Evolutionary conservation across 1,140 invertebrate species (phyloP), one percentile per base, ranked within the genome.

Genomic region (Dendroctonus ponderosae): DNA sequence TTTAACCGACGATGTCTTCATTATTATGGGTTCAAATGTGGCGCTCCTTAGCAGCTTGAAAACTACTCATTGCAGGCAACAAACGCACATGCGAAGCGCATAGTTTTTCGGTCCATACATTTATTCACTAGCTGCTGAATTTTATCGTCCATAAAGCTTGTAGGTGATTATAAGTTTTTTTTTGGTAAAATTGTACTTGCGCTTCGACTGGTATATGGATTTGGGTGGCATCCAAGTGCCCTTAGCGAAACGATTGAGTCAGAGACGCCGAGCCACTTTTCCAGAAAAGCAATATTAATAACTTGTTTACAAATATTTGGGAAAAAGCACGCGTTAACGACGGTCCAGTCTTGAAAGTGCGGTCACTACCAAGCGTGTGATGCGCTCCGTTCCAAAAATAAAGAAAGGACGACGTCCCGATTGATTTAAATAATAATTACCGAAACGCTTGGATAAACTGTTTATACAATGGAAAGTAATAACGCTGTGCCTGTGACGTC

Each of bases 241-340:
- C 26, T 26, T 26, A 26, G 26, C 3, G 3, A 26, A 26, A 2
- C 26, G 26, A 26, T 26, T 26, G 26, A 26, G 26, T 26, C 26
- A 26, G 26, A 26, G 26, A 26, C 26, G 26, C 26, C 26, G 26
- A 26, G 26, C 26, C 46, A 48, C 11, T 48, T 48, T 48, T 48
- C 51, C n/a, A 5, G n/a, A 9, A 44, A 46, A 59, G 26, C 43
- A 43, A 59, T 59, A 59, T 59, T 59, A 38, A 59, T 59, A 59
- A 59, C 56, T n/a, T 59, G 56, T 59, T 59, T 59, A 59, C 56
- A 38, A 59, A 59, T 59, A 59, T 43, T 44, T 59, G 26, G 26
- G 26, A 59, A 59, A 59, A 59, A 59, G 41, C 40, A 14, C 41
- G 56, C 14, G 56, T 46, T 59, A 56, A 59, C 43, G 8, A n/a